These are phyloP conservation scores for Sphaeramia orbicularis DNA, from an alignment of 2,797 vertebrate genomes.

Conservation along the genomic window DNA sequence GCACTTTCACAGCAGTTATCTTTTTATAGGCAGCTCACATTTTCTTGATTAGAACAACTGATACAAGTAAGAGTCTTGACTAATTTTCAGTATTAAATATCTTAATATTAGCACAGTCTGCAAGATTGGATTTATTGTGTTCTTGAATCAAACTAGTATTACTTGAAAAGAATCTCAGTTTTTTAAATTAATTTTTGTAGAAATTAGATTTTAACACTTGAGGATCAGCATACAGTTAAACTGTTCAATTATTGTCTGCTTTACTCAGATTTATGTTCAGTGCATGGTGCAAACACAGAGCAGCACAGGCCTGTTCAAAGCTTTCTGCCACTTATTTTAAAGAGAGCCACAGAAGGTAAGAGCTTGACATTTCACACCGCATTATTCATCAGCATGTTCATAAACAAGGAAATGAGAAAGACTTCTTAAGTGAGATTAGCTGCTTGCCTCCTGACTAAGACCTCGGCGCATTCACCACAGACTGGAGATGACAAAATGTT, in stretches of 20 bases:
- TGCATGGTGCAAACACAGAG: constrained; percentile 32
- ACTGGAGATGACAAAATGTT: constrained; percentile 49
- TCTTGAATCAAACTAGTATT: background rate
- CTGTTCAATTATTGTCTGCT: constrained; percentile 12
- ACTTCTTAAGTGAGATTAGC: constrained; percentile 69
- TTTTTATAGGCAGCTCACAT: background rate
- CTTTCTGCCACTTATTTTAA: constrained; percentile 30
- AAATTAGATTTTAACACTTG: constrained; percentile 26
- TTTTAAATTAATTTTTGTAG: background rate
- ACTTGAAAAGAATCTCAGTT: constrained; percentile 6
- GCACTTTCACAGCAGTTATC: constrained; percentile 1
- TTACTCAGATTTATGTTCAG: constrained; percentile 13
- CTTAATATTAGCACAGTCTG: too few relatives aligned
- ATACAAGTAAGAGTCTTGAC: too few relatives aligned
- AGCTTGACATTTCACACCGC: constrained; percentile 74
- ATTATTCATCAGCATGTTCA: constrained; percentile 76
- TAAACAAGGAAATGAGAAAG: constrained; percentile 68
- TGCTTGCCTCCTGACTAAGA: constrained; percentile 50
- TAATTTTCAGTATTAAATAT: too few relatives aligned
- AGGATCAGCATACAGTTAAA: constrained; percentile 19
- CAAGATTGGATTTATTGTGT: too few relatives aligned
- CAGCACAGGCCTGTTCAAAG: constrained; percentile 27
- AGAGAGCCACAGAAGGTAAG: constrained; percentile 46
- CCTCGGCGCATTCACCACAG: constrained; percentile 34
- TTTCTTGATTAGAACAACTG: too few relatives aligned